Percentiles rank a stretch among this genome's conserved stretches.
Conservation (phyloP, 2,797 vertebrate species). For the Chromobotia macracanthus region DNA sequence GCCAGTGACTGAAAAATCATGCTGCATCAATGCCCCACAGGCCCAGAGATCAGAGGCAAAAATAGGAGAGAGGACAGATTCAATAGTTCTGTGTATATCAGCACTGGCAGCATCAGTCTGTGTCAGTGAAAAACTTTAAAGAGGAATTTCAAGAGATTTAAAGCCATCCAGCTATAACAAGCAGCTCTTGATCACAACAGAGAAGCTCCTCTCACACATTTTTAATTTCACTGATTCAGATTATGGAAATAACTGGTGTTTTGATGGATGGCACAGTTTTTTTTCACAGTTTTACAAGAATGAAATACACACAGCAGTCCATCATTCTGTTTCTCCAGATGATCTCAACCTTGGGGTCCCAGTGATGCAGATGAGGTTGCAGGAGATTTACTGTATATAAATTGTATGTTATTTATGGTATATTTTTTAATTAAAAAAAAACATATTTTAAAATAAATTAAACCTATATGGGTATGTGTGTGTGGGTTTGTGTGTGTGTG, state of each 20-base stretch:
- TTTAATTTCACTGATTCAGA: background rate
- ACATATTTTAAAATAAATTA: too few species aligned
- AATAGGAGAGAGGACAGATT: background rate
- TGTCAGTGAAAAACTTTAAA: background rate
- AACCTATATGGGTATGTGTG: too few species aligned
- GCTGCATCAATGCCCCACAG: background rate
- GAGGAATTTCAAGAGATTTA: constrained; percentile 1
- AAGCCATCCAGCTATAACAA: background rate
- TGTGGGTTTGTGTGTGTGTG: too few species aligned
- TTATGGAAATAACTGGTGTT: background rate
- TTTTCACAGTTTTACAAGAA: background rate
- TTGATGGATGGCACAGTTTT: background rate
- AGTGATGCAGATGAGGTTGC: too few species aligned
- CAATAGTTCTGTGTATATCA: background rate
- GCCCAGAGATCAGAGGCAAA: background rate
- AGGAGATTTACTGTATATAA: too few species aligned
- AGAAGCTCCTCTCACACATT: background rate
- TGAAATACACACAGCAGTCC: background rate
- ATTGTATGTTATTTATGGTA: too few species aligned
- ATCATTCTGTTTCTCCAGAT: too few species aligned
- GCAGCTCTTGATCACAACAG: background rate
- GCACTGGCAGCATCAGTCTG: background rate
- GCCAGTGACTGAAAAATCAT: background rate
- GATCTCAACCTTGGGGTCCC: too few species aligned
- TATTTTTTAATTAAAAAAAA: too few species aligned